A percentile compares a stretch with the other conserved stretches of the same genome.
phyloP scores from a whole-genome alignment of 2,888 invertebrate genomes.

The Acrocyrtus sp. region DNA sequence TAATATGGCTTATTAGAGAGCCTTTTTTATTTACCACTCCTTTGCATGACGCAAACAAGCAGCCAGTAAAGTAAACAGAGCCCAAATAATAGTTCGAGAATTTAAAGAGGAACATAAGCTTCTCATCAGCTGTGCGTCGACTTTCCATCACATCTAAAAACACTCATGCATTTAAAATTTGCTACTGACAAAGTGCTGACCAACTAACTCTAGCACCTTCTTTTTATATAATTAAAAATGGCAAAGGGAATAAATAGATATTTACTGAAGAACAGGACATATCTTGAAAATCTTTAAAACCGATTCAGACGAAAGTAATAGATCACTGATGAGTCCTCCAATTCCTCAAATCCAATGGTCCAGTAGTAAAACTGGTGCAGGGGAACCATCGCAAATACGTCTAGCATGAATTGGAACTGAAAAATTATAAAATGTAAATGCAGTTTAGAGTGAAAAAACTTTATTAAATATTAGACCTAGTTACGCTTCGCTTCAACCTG shows the following conservation, averaged over 20 bases:
- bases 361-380: constrained; percentile 38
- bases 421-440: background rate
- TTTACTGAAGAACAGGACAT: constrained; percentile 40
- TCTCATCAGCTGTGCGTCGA: constrained; percentile 46
- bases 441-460: background rate
- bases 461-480: background rate
- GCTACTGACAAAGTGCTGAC: background rate
- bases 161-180: background rate
- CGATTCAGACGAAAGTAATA: constrained; percentile 52
- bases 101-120: constrained; percentile 41
- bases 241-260: background rate
- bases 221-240: background rate
- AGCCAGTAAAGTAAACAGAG: constrained; percentile 51
- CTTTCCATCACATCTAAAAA: constrained; percentile 35
- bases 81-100: constrained; percentile 51
- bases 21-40: constrained; percentile 27
- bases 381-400: constrained; percentile 42
- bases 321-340: constrained; percentile 24
- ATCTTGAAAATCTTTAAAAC: constrained; percentile 45
- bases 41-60: constrained; percentile 32
- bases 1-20: no score
- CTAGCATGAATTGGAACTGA: constrained; percentile 46
- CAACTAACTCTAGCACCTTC: background rate
- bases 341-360: constrained; percentile 16
- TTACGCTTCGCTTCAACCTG: background rate